Evolutionary conservation across 2,113 vertebrate species (phyloP).

Genomic region (Hypanus sabinus): DNA sequence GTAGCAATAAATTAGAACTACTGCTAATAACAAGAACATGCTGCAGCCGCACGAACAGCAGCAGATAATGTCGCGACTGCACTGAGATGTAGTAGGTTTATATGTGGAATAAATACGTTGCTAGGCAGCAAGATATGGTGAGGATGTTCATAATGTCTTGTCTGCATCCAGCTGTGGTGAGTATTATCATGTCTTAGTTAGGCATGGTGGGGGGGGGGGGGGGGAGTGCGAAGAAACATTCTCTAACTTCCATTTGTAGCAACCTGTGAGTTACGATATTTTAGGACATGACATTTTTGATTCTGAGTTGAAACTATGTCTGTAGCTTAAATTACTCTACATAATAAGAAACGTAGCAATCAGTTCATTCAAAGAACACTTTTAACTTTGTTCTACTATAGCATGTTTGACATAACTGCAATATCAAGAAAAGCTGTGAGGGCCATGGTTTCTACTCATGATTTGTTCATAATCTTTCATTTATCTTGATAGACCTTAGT

Average conservation of each 20-base stretch:
- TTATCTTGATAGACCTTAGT: not conserved
- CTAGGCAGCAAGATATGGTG: slow-evolving; percentile 10
- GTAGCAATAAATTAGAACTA: slow-evolving; percentile 3
- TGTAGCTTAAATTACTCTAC: not conserved
- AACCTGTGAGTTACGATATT: not conserved
- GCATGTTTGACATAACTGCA: not conserved
- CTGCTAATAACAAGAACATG: slow-evolving; percentile 7
- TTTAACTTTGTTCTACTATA: not conserved
- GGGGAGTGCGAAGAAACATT: not conserved
- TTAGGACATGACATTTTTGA: not conserved
- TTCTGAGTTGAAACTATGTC: not conserved
- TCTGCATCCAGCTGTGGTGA: not conserved
- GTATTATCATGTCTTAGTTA: not conserved
- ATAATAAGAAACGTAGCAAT: not conserved
- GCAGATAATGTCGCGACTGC: not conserved
- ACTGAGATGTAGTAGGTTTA: not conserved
- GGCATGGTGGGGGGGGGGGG: not conserved
- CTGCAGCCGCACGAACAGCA: not conserved
- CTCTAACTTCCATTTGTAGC: not conserved
- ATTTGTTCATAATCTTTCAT: slow-evolving; percentile 1
- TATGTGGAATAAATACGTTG: slow-evolving; percentile 25
- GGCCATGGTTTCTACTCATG: not conserved
- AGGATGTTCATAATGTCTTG: slow-evolving; percentile 6
- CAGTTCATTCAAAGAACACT: not conserved
- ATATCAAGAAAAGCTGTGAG: not conserved